Evolutionary conservation across 2,113 vertebrate genomes (phyloP), one percentile per base, ranked within the genome.

Genomic region (Equus przewalskii): DNA sequence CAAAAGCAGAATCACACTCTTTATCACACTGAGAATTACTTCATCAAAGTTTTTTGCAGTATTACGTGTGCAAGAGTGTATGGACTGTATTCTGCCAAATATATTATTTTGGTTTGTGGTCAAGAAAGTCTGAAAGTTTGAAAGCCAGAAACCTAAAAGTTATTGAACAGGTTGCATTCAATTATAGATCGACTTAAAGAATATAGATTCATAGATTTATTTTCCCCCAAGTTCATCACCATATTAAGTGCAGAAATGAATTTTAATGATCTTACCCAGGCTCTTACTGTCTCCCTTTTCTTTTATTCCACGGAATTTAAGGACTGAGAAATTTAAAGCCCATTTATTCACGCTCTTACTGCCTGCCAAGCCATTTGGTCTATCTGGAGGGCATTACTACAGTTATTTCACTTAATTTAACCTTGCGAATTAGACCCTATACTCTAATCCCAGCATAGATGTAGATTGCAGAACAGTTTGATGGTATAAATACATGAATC

Each of bases 291-390:
- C 36, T 91, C 41, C 46, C 1, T 86, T 76, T 91, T 83, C 49
- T 89, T 89, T 94, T 96, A 90, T 67, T 96, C 58, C n/a, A 46
- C 7, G 9, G 79, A 30, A 96, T 70, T 93, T 90, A 95, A 92
- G 54, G 7, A 96, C 6, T 73, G 13, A 46, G 10, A 49, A 54
- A 96, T 83, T 92, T 62, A 67, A 94, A 96, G 3, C 88, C 21
- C 36, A 58, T 62, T 83, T 83, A 28, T 87, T 94, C 96, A 62
- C 16, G 90, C 19, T 56, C 41, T 70, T 11, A 49, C 7, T 81
- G 16, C 5, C 67, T 95, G 36, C 69, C 75, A 96, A 70, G 26
- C 8, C 51, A 26, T 73, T 91, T 89, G 36, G 44, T 70, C 96
- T 26, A 92, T 86, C 19, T 88, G 58, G 21, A 67, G 15, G 41